phyloP scores from a whole-genome alignment of 2,888 invertebrate species.

The Hermodice carunculata region DNA sequence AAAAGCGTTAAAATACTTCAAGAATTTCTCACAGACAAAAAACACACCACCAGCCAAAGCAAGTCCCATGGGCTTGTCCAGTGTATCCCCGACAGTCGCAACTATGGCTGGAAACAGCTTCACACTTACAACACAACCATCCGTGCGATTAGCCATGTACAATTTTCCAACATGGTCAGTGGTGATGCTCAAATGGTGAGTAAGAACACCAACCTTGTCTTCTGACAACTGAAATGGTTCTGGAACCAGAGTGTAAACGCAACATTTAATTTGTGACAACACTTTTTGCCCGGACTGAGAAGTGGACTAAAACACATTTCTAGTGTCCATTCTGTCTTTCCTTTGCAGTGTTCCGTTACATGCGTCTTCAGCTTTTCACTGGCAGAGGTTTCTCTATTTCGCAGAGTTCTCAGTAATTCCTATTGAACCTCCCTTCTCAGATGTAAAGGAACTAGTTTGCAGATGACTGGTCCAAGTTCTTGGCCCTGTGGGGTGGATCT shows the following conservation, averaged over 20 bases:
- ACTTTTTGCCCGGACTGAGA: background rate
- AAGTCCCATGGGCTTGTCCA: too few relatives aligned
- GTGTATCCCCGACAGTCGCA: too few relatives aligned
- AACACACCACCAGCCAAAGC: too few relatives aligned
- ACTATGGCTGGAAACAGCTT: too few relatives aligned
- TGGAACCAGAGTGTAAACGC: background rate
- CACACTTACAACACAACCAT: too few relatives aligned
- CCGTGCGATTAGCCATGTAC: too few relatives aligned
- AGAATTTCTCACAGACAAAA: too few relatives aligned
- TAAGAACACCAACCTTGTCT: too few relatives aligned
- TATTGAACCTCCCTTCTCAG: background rate
- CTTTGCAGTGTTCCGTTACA: background rate
- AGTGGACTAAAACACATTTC: background rate
- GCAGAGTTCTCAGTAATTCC: background rate
- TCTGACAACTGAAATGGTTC: background rate
- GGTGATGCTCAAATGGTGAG: too few relatives aligned
- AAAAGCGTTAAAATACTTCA: too few relatives aligned
- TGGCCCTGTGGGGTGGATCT: constrained; percentile 1
- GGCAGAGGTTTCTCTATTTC: background rate
- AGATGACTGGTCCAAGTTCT: background rate
- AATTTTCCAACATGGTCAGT: too few relatives aligned
- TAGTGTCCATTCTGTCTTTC: background rate
- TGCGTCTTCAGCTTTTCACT: background rate
- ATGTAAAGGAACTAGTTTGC: background rate
- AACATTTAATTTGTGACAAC: background rate